phyloP scores from a whole-genome alignment of 2,113 vertebrate genomes.

The Phyllostomus hastatus region DNA sequence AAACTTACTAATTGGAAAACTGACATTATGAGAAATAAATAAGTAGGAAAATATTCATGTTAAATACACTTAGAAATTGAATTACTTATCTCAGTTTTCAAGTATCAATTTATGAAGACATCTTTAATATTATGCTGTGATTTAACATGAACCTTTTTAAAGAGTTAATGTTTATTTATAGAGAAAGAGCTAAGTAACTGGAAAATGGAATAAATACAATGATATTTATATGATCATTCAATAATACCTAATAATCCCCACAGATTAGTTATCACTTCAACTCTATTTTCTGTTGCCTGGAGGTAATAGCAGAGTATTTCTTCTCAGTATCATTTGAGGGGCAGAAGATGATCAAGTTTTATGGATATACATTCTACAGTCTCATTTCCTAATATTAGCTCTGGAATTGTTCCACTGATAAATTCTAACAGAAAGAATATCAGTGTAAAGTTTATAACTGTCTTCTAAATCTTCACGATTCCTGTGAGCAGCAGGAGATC shows the following conservation, averaged over 20 bases:
- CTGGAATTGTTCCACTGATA: not conserved
- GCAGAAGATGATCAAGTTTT: not conserved
- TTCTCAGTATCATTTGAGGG: not conserved
- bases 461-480: not conserved
- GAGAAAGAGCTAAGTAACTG: not conserved
- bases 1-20: conserved; percentile 34
- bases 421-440: not conserved
- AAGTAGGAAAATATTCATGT: conserved; percentile 24
- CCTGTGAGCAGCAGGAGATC: not conserved
- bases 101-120: not conserved
- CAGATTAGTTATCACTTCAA: not conserved
- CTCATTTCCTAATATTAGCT: not conserved
- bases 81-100: not conserved
- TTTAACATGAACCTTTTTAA: not conserved
- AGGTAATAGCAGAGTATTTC: not conserved
- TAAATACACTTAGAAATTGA: conserved; percentile 19
- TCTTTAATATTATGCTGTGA: not conserved
- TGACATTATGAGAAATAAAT: conserved; percentile 32
- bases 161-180: not conserved
- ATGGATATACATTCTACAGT: not conserved
- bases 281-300: not conserved
- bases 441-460: not conserved
- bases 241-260: not conserved
- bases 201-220: not conserved
- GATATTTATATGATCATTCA: not conserved